Evolutionary conservation across 2,797 vertebrate genomes (phyloP).

Genomic region (Brachyrhaphis roseni): DNA sequence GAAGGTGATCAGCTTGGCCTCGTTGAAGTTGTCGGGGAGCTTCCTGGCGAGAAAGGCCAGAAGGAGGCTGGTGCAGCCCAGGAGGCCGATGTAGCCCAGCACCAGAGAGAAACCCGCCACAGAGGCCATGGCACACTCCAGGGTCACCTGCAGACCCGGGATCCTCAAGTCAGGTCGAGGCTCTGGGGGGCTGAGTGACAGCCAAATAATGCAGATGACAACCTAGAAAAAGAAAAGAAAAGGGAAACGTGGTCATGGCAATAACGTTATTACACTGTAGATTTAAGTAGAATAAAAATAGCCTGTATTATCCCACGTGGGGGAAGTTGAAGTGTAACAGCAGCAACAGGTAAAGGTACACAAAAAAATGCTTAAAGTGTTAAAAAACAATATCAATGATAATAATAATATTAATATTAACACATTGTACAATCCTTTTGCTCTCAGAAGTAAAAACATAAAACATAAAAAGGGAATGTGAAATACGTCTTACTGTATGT

Average conservation of each 20-base stretch:
- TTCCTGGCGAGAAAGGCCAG: conserved; percentile 78
- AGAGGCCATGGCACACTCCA: conserved; percentile 69
- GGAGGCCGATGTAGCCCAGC: conserved; percentile 77
- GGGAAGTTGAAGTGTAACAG: no score
- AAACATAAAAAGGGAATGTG: no score
- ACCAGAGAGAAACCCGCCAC: conserved; percentile 75
- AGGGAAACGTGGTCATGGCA: not conserved
- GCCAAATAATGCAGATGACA: conserved; percentile 70
- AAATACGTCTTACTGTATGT: not conserved
- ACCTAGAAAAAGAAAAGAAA: conserved; percentile 45
- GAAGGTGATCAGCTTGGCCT: conserved; percentile 80
- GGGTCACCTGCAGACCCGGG: conserved; percentile 72
- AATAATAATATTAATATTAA: not conserved
- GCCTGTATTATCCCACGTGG: no score
- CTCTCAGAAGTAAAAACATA: not conserved
- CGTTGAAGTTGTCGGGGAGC: conserved; percentile 80
- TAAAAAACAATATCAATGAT: no score
- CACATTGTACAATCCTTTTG: not conserved
- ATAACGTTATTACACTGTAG: not conserved
- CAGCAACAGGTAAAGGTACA: no score
- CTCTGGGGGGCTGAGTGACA: conserved; percentile 67
- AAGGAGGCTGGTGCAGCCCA: conserved; percentile 72
- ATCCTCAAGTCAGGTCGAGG: conserved; percentile 64
- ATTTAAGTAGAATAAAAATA: no score
- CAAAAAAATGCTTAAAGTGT: no score